Evolutionary conservation across 2,888 invertebrate genomes (phyloP).

Genomic region (Lottia gigantea): DNA sequence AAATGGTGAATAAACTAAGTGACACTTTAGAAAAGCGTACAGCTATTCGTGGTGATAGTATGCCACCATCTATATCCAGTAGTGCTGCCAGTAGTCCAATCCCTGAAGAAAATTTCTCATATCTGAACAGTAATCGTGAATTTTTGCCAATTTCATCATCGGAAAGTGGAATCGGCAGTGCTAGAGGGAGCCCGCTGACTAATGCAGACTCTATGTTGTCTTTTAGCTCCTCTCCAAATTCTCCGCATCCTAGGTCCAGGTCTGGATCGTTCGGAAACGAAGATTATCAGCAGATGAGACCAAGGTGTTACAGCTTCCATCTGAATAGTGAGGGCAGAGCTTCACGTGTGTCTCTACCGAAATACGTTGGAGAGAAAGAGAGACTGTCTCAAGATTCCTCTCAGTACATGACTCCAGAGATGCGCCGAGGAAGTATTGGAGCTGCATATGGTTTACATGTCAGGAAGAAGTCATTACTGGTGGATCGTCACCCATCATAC

Average conservation of each 20-base stretch:
- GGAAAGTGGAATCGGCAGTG: constrained; percentile 44
- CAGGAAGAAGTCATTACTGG: constrained; percentile 51
- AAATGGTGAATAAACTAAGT: constrained; percentile 52
- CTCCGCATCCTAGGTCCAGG: constrained; percentile 45
- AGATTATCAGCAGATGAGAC: constrained; percentile 49
- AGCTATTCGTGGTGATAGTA: constrained; percentile 47
- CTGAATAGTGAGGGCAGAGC: constrained; percentile 57
- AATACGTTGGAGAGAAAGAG: constrained; percentile 33
- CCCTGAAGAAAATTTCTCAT: constrained; percentile 49
- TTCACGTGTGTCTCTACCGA: constrained; percentile 38
- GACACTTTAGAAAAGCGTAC: constrained; percentile 51
- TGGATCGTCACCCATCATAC: constrained; percentile 52
- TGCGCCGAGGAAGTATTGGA: constrained; percentile 57
- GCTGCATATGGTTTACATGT: constrained; percentile 53
- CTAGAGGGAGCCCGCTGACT: constrained; percentile 47
- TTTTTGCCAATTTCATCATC: constrained; percentile 52
- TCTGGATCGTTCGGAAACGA: constrained; percentile 54
- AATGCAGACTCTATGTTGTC: constrained; percentile 45
- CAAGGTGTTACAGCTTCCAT: constrained; percentile 59
- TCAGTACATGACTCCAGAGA: constrained; percentile 49
- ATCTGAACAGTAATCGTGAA: constrained; percentile 41
- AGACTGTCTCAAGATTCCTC: constrained; percentile 39
- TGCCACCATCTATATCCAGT: constrained; percentile 55
- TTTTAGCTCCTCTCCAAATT: constrained; percentile 39
- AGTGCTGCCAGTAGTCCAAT: constrained; percentile 56